Base-by-base conservation (phyloP, 2,888 invertebrate genomes). In the Odontothrips loti region DNA sequence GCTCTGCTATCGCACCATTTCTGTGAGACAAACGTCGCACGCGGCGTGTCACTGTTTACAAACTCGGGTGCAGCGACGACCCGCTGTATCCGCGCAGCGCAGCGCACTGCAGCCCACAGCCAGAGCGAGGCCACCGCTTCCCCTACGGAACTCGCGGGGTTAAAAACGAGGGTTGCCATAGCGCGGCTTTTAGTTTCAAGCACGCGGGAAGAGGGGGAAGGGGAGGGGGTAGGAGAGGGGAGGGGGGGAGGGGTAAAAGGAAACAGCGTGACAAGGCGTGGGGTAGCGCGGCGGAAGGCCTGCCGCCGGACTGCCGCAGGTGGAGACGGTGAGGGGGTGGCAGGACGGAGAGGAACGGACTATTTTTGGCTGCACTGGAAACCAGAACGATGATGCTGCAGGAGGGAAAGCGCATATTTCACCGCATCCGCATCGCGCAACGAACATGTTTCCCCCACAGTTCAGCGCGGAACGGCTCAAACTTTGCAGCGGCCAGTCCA, bases 141-240 rank as follows among this genome's bases (percentile, higher is more conserved):
- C 15, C 58, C 58, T 58, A 6, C 2, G 20, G 10, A 11, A 20
- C 58, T 2, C 58, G 68, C 68, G 68, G 27, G 68, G 68, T 75
- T 75, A 75, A 75, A 75, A 75, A 27, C 68, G 68, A 75, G 68
- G 68, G 27, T 43, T 75, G 68, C 58, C 58, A 58, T 58, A 43
- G 58, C 58, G 58, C 68, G 68, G 68, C 68, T 75, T 75, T 75
- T 75, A 75, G 68, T 75, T 75, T 75, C 23, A 75, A 75, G 68
- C 68, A 75, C 11, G 68, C 68, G 68, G 27, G 68, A 23, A 51
- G 51, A 51, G 51, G 20, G 51, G 20, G 51, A 51, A 20, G 9
- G 51, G 20, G 51, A 10, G 10, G 20, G 51, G 9, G 51, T 1
- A 20, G 20, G 51, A 51, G 51, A 10, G 10, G 51, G 20, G 10